Evolutionary conservation across 2,888 invertebrate genomes (phyloP), one percentile per base, ranked within the genome.

Genomic region (Pristionchus exspectatus): DNA sequence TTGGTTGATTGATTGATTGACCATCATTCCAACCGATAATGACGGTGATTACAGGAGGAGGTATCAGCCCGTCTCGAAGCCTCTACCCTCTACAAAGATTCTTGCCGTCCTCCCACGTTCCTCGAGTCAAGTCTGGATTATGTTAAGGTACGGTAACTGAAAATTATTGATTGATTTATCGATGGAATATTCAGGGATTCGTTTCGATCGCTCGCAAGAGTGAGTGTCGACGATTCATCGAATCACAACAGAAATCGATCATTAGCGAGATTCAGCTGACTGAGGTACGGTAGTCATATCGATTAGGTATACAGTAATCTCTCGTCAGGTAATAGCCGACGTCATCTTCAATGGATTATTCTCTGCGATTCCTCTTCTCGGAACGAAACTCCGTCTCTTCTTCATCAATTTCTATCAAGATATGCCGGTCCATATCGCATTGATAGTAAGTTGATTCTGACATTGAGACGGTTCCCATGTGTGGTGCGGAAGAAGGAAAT

Each of bases 401-500:
- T 87, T 87, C 87, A 69, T 87, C 69, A 87, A 87, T 24, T 54
- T 87, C 63, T 87, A 87, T 21, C 69, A 27, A 33, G 87, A 50
- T 9, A 66, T 87, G 66, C 87, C 87, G 1, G 27, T 87, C n/a
- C 87, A 44, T 66, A 87, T 87, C 69, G 87, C 87, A 0, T 24
- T 87, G 21, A 87, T 87, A 44, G 87, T 87, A 12, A 87, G 69
- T 50, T 4, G n/a, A n/a, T n/a, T n/a, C n/a, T n/a, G n/a, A n/a
- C n/a, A n/a, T n/a, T n/a, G n/a, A n/a, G n/a, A n/a, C n/a, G n/a
- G n/a, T n/a, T n/a, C n/a, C n/a, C n/a, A 33, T 86, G 24, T 16
- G 10, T 72, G 30, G 14, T 54, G 27, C 27, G 10, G 14, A 14
- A 21, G 72, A 30, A 5, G 72, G 30, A 72, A 27, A n/a, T 33